Base-by-base conservation (phyloP, 1,140 invertebrate species). In the Camponotus floridanus region DNA sequence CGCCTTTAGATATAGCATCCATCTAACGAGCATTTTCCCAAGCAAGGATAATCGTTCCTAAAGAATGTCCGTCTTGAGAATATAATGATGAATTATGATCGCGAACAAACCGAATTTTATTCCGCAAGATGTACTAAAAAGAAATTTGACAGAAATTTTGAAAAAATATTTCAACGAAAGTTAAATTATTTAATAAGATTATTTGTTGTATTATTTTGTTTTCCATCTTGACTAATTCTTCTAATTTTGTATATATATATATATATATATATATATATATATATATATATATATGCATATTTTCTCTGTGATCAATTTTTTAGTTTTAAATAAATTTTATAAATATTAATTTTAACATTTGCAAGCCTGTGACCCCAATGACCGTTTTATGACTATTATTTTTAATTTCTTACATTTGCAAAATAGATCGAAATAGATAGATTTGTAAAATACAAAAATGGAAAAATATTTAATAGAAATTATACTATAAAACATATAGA, bases 11-110 rank as follows among this genome's bases (percentile, higher is more conserved):
- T 62, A 62, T 36, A 76, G 55, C 64, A 48, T 26, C 26, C 62
- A 65, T 70, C 74, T 89, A 87, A 89, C 84, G 62, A 89, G 74
- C 86, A 67, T 86, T 71, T 87, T 65, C 26, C 64, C 57, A 26
- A 76, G 48, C 26, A 74, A 57, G 62, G 79, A 89, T 87, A 87
- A 89, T 87, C 45, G 70, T 78, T 79, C 57, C 74, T 11, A 13
- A 73, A 64, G 67, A 88, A 87, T 70, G 86, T 68, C 36, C 62
- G 51, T 42, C 55, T 57, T 45, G 64, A 5, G 55, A 57, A 57
- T 70, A 36, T 80, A 76, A 48, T 81, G 26, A 33, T 42, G 36
- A 59, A 84, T 85, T 88, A 87, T 39, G 21, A 11, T 42, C 18
- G 39, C 13, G 31, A 39, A 21, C 31, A 33, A 48, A 68, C 13